Percentiles rank a stretch among this genome's conserved stretches.
Evolutionary conservation across 30 jellyfish, hydroid and myxozoan species (phyloP).

Genomic region (Aurelia aurita): DNA sequence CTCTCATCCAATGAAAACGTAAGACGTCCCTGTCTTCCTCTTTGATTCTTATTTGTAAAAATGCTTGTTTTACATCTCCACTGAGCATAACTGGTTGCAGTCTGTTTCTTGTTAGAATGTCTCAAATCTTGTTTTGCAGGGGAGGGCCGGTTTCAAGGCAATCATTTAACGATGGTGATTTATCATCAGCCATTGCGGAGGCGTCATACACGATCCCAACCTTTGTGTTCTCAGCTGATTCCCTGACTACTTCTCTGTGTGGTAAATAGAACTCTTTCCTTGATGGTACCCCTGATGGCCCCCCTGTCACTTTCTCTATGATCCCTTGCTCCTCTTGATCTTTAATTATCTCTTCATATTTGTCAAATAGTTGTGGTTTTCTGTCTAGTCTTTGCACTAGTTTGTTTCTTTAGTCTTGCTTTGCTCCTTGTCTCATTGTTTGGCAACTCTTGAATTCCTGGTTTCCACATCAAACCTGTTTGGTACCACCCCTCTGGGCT

Average conservation of each 20-base stretch:
- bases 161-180: slow-evolving; percentile 53
- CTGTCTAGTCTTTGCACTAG: neutral
- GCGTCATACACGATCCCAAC: slow-evolving; percentile 72
- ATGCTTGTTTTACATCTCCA: slow-evolving; percentile 46
- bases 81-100: slow-evolving; percentile 35
- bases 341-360: neutral
- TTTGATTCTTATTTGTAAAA: slow-evolving; percentile 30
- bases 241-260: slow-evolving; percentile 48
- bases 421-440: slow-evolving; percentile 36
- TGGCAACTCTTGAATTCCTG: neutral
- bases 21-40: slow-evolving; percentile 47
- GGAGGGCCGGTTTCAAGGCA: slow-evolving; percentile 77
- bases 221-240: slow-evolving; percentile 39
- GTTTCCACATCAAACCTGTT: slow-evolving; percentile 48
- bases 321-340: slow-evolving; percentile 49
- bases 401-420: slow-evolving; percentile 15
- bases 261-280: slow-evolving; percentile 46
- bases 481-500: slow-evolving; percentile 47
- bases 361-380: neutral
- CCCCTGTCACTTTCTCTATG: slow-evolving; percentile 20
- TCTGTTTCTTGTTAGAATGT: slow-evolving; percentile 27
- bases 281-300: neutral
- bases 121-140: slow-evolving; percentile 56
- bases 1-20: slow-evolving; percentile 64
- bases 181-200: slow-evolving; percentile 25